Conservation (phyloP, 2,888 invertebrate genomes). For the Callyntrura guangdongensis region DNA sequence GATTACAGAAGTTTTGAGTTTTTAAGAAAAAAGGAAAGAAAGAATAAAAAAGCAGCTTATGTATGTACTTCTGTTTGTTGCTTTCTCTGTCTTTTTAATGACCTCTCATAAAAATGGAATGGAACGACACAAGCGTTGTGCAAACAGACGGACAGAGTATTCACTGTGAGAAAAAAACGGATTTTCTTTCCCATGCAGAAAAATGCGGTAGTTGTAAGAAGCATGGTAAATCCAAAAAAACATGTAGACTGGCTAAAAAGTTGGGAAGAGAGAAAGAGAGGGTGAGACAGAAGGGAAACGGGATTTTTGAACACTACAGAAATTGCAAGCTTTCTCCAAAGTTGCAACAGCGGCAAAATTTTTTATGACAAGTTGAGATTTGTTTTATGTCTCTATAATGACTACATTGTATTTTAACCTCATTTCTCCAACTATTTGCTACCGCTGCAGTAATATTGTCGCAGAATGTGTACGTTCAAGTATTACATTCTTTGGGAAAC, state of each 20-base stretch:
- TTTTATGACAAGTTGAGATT: conserved; percentile 57
- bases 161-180: not conserved
- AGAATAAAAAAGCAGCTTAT: conserved; percentile 12
- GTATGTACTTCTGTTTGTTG: not conserved
- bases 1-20: not conserved
- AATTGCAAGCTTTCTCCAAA: conserved; percentile 51
- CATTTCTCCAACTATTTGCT: conserved; percentile 8
- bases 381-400: conserved; percentile 44
- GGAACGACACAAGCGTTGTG: not conserved
- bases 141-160: not conserved
- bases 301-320: conserved; percentile 19
- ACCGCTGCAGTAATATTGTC: not conserved
- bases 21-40: not conserved
- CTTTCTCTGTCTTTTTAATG: conserved; percentile 29
- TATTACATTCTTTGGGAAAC: too few relatives aligned
- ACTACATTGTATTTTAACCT: conserved; percentile 42
- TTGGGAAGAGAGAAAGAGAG: not conserved
- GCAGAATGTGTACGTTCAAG: not conserved
- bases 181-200: not conserved
- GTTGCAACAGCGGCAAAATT: conserved; percentile 30
- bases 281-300: not conserved
- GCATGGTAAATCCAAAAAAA: not conserved
- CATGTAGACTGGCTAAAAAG: not conserved
- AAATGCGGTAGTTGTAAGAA: conserved; percentile 1
- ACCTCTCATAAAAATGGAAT: conserved; percentile 48